Evolutionary conservation across 2,888 invertebrate species (phyloP).

Genomic region (Pycnomerus fuliginosus): DNA sequence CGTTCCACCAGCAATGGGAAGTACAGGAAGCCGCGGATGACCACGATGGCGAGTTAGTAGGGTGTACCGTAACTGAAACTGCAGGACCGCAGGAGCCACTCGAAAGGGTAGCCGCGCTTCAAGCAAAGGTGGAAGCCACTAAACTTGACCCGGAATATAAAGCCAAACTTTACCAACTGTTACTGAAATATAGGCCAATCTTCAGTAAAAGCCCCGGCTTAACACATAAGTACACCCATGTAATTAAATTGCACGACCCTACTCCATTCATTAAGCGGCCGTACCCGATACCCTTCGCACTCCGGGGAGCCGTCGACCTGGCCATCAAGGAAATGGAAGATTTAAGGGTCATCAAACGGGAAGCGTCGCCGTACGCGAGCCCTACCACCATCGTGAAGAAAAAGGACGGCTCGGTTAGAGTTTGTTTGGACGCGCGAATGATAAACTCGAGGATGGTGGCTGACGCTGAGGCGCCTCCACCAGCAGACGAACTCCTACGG

Average conservation of each 20-base stretch:
- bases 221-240: constrained; percentile 27
- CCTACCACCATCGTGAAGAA: constrained; percentile 22
- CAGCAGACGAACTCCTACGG: constrained; percentile 23
- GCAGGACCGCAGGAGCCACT: no score
- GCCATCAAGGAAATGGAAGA: constrained; percentile 34
- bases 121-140: no score
- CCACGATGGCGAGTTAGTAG: no score
- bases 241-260: constrained; percentile 24
- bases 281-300: constrained; percentile 37
- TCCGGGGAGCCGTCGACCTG: constrained; percentile 30
- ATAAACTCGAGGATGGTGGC: constrained; percentile 36
- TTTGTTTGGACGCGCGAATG: constrained; percentile 39
- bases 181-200: no score
- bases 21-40: no score
- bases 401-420: constrained; percentile 28
- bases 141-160: no score
- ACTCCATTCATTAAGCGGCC: constrained; percentile 29
- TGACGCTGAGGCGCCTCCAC: constrained; percentile 31
- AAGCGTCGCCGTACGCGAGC: constrained; percentile 32
- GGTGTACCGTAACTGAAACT: no score
- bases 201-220: constrained; percentile 23
- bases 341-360: constrained; percentile 37
- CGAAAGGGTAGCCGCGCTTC: no score
- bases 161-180: no score
- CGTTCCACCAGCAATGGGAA: no score